Evolutionary conservation across 2,888 invertebrate genomes (phyloP), one percentile per base, ranked within the genome.

Genomic region (Trachelus tabidus): DNA sequence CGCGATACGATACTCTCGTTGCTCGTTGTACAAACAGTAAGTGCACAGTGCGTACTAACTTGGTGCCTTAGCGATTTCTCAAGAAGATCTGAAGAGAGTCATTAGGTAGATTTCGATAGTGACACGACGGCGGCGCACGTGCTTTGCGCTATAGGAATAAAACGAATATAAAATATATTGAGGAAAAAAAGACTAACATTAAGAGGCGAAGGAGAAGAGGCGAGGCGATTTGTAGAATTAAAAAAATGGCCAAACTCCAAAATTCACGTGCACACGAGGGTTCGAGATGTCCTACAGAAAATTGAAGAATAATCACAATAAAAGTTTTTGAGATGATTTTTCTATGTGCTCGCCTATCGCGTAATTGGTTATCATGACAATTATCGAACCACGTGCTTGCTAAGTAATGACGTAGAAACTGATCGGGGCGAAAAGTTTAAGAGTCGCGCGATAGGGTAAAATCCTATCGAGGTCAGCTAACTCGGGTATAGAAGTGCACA

Each of bases 401-500:
- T 2, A 56, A 74, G 68, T 15, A 68, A 75, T 34, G 23, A 34
- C 6, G 80, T 35, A 77, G 78, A 73, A 71, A 73, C 69, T 74
- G 75, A 81, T 80, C 68, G 77, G 68, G 74, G 76, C 79, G 81
- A 80, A 80, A 79, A 76, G 78, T 73, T 76, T 79, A 76, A 77
- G 74, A 75, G 75, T 79, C 74, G 81, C 76, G 77, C 79, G 75
- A 81, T 80, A 79, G 76, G 75, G 77, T 73, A 76, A 78, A 78
- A 74, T 79, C 77, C 81, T 83, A 85, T 85, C 75, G 82, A 80
- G 85, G 83, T 85, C 85, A 85, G 77, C 81, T 69, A 79, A 80
- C 81, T 79, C 81, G 81, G 81, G 76, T 74, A 80, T 73, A 78
- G 79, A 83, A 79, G 79, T 76, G 76, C 71, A 69, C 31, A 75